A percentile compares a stretch with the other conserved stretches of the same genome.
Evolutionary conservation across 2,113 vertebrate genomes (phyloP).

Genomic region (Stegastes partitus): DNA sequence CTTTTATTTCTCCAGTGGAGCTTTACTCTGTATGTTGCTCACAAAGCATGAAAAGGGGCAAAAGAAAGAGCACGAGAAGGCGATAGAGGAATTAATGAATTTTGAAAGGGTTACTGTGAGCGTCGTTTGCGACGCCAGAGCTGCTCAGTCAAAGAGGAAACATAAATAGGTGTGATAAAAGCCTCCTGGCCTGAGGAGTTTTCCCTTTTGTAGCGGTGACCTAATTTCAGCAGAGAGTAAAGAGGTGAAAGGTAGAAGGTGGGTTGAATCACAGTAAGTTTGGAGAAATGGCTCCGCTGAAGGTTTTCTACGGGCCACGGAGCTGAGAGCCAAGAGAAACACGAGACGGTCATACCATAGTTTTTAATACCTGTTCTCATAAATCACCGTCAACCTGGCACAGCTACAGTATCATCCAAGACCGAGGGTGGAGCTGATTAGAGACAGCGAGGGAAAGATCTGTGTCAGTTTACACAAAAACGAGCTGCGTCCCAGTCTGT

Average conservation of each 20-base stretch:
- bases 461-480: slow-evolving; percentile 25
- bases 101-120: slow-evolving; percentile 35
- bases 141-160: slow-evolving; percentile 14
- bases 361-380: slow-evolving; percentile 1
- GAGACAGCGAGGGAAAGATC: slow-evolving; percentile 37
- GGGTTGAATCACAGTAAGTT: slow-evolving; percentile 12
- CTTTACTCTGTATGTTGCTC: slow-evolving; percentile 9
- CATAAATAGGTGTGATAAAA: slow-evolving; percentile 28
- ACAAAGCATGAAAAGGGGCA: background rate
- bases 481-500: background rate
- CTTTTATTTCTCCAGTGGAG: slow-evolving; percentile 31
- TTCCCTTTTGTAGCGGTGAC: slow-evolving; percentile 16
- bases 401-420: background rate
- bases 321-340: slow-evolving; percentile 25
- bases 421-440: slow-evolving; percentile 11
- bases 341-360: slow-evolving; percentile 7
- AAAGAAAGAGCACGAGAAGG: background rate
- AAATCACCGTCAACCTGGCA: slow-evolving; percentile 20
- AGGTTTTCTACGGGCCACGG: background rate
- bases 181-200: slow-evolving; percentile 4
- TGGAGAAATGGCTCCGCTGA: background rate
- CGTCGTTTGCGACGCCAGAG: background rate
- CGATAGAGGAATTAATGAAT: slow-evolving; percentile 6
- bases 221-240: slow-evolving; percentile 24
- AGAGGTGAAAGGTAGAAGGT: slow-evolving; percentile 27